Conservation (phyloP, 92 coral and sea anemone genomes). For the Umimayanthus kanabou region DNA sequence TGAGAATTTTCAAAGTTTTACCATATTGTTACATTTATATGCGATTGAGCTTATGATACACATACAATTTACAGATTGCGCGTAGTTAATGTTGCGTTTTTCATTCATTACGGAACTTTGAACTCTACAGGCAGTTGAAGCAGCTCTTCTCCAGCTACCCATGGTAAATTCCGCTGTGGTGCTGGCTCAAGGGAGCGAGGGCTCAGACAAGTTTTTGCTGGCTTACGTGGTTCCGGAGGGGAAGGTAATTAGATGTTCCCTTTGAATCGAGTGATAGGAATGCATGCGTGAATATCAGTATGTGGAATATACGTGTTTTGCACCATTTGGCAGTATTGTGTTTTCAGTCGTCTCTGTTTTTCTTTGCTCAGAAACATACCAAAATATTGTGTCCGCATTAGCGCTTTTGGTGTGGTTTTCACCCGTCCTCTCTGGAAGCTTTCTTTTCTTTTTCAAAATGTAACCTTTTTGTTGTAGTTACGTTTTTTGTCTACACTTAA, state of each 20-base stretch:
- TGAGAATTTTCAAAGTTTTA: no score
- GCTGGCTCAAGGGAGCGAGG: slow-evolving; percentile 79
- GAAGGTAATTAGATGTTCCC: slow-evolving; percentile 46
- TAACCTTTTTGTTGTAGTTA: no score
- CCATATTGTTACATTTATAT: no score
- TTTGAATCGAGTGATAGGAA: background rate
- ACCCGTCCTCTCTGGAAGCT: no score
- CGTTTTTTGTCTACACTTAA: background rate
- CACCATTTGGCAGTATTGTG: background rate
- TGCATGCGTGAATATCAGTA: background rate
- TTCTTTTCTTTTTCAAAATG: background rate
- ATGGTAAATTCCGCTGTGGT: slow-evolving; percentile 76
- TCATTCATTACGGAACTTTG: background rate
- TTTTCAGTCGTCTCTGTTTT: no score
- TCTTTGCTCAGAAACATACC: no score
- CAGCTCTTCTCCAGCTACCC: slow-evolving; percentile 83
- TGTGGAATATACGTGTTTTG: no score
- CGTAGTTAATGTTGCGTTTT: no score
- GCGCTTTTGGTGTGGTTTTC: background rate
- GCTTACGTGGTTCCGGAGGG: slow-evolving; percentile 93
- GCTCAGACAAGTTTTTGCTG: slow-evolving; percentile 75
- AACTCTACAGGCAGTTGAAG: slow-evolving; percentile 83
- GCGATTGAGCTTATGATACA: no score
- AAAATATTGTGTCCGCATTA: background rate
- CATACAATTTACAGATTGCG: background rate